Base-by-base conservation (phyloP, 2,113 vertebrate species). In the Xyrauchen texanus region DNA sequence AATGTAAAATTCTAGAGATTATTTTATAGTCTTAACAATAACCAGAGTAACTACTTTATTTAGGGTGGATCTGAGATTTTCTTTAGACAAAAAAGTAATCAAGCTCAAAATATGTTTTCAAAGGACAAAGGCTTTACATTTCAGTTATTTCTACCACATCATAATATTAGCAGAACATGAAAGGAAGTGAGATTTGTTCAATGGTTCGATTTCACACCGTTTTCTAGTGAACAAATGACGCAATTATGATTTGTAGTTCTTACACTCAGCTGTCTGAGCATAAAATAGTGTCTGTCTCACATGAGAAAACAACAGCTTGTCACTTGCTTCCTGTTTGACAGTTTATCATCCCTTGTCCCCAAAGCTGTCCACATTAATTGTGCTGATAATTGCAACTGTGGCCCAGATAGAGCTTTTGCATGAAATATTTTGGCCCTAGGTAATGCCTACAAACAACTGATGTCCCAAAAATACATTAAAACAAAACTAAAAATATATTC, bases 291-390 rank as follows among this genome's bases (percentile, higher is more conserved):
- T 79, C 67, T 57, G 52, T 49, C 7, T 58, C 57, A 49, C 11
- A 65, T 55, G 3, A 60, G 15, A 60, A 67, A 70, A 63, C 11
- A 79, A 76, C 77, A 79, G n/a, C 69, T 70, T 80, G 78, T 68
- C 77, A 71, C 52, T 66, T 34, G 45, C 74, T 77, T 82, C 68
- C 77, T 80, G 78, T 80, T 80, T 80, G 77, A 77, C 69, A 72
- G 58, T 67, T 46, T 71, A 42, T 57, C 47, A 77, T 74, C 58
- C 47, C 57, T 49, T 75, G 71, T 76, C 69, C 55, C 49, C 47
- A 52, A 63, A 49, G 49, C 64, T 63, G 63, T 76, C 52, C 55
- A 55, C 52, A 64, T 63, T 21, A 45, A 73, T 34, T 34, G 9
- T 15, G 45, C 47, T 60, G 52, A 69, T 64, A 52, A 65, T 53